These are phyloP conservation scores for Epicauta chinensis DNA, from an alignment of 1,140 invertebrate genomes.

Conservation along the genomic window DNA sequence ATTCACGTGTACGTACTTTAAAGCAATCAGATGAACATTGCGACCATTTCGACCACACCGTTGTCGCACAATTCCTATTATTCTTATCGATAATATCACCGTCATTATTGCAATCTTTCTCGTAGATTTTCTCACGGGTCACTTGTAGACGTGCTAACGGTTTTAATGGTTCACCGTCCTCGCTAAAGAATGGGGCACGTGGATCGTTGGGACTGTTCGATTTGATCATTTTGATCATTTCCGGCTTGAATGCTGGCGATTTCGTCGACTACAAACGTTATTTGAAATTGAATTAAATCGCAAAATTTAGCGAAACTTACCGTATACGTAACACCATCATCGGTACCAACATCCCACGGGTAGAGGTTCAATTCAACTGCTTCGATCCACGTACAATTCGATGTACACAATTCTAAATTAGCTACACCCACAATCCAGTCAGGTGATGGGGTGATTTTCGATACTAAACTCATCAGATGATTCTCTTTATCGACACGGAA, in stretches of 20 bases:
- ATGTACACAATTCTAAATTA: slow-evolving; percentile 81
- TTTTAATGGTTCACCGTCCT: slow-evolving; percentile 73
- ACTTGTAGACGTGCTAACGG: slow-evolving; percentile 81
- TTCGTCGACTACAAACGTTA: slow-evolving; percentile 61
- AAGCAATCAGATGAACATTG: slow-evolving; percentile 52
- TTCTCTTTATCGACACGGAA: slow-evolving; percentile 88
- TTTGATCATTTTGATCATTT: slow-evolving; percentile 73
- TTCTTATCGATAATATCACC: background rate
- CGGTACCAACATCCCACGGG: slow-evolving; percentile 95
- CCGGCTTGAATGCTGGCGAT: slow-evolving; percentile 67
- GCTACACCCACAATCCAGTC: slow-evolving; percentile 98
- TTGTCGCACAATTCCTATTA: slow-evolving; percentile 11
- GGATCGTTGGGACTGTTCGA: slow-evolving; percentile 73
- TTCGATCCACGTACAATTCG: slow-evolving; percentile 88
- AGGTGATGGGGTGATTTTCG: slow-evolving; percentile 92
- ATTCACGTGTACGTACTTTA: slow-evolving; percentile 13
- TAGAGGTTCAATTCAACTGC: slow-evolving; percentile 82
- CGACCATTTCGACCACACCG: slow-evolving; percentile 56
- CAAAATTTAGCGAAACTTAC: slow-evolving; percentile 50
- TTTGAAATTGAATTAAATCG: too few species aligned
- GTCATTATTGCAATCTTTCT: slow-evolving; percentile 65
- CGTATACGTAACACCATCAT: slow-evolving; percentile 86
- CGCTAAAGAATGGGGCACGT: slow-evolving; percentile 87
- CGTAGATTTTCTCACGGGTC: slow-evolving; percentile 74
- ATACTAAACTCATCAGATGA: slow-evolving; percentile 89